Base-by-base conservation (phyloP, 2,113 vertebrate genomes). In the Larimichthys crocea region DNA sequence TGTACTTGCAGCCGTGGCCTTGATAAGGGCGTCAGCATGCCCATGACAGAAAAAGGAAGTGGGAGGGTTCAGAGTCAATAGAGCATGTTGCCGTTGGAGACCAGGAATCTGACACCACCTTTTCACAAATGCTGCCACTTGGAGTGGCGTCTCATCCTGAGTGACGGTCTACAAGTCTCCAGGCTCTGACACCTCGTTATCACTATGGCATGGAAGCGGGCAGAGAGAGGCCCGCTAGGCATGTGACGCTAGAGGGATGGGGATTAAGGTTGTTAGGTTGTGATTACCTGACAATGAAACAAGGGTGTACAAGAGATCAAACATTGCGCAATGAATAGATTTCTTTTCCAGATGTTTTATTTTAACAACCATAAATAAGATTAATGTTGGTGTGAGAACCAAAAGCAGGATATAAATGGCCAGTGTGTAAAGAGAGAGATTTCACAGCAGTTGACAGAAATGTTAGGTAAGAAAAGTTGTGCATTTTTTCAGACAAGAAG, bases 121-220 rank as follows among this genome's bases (percentile, higher is more conserved):
- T 91, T 80, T 87, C 85, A 88, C 92, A 88, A 83, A 93, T 82
- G 84, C 85, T 90, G 84, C 92, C 93, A 94, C 94, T 94, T 94
- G 87, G 92, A 92, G 82, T 79, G 92, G 94, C 85, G 91, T 93
- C 91, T 90, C 89, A 84, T 92, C 91, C 92, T 92, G 95, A 95
- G 95, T 94, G 94, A 95, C 89, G 90, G 95, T 88, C 86, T 93
- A 94, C 94, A 94, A 94, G 95, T 95, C 95, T 95, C 95, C 95
- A 94, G 92, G 92, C 93, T 94, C 96, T 22, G 24, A 97, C 97
- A 97, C 97, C 97, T 98, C 67, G 93, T 98, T 98, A 98, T 98
- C 97, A 57, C 57, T 2, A 44, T 72, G 79, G 64, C 3, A 71
- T 92, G 94, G 94, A 92, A 87, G 86, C 85, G 75, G 81, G 70